These are phyloP conservation scores for Meganola albula DNA, from an alignment of 2,888 invertebrate genomes.

Conservation along the genomic window DNA sequence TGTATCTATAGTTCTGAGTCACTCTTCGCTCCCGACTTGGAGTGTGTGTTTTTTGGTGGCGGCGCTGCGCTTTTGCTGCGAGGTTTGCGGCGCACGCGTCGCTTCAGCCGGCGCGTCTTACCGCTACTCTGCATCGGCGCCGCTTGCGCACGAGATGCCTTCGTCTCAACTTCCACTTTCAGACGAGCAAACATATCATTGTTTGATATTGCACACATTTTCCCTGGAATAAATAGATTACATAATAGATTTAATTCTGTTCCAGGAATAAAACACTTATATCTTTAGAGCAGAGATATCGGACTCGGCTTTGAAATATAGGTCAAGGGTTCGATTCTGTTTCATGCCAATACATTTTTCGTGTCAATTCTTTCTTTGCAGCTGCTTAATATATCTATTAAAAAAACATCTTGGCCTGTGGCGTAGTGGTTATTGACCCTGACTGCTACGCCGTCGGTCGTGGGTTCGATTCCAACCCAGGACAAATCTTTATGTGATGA, in stretches of 20 bases:
- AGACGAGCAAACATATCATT: constrained; percentile 71
- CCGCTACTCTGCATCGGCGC: constrained; percentile 38
- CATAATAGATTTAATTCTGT: constrained; percentile 2
- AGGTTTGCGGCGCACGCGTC: constrained; percentile 50
- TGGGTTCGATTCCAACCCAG: too few species aligned
- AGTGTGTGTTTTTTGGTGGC: constrained; percentile 37
- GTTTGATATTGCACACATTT: constrained; percentile 70
- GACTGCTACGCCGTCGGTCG: too few species aligned
- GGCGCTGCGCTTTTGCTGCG: constrained; percentile 68
- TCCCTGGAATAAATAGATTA: constrained; percentile 43
- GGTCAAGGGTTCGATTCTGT: too few species aligned
- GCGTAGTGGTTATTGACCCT: too few species aligned
- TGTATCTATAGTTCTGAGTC: constrained; percentile 63
- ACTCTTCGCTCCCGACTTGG: constrained; percentile 63
- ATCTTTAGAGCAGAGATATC: too few species aligned
- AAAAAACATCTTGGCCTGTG: too few species aligned
- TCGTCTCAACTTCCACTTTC: constrained; percentile 64
- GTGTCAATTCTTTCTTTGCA: too few species aligned
- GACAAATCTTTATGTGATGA: too few species aligned
- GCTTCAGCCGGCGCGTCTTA: constrained; percentile 48
- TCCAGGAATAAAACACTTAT: too few species aligned
- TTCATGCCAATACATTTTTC: too few species aligned
- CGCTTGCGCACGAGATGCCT: constrained; percentile 45
- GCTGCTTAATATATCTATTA: too few species aligned
- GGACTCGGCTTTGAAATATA: too few species aligned